phyloP scores from a whole-genome alignment of 2,888 invertebrate species.

The Scaptomyza reducta region DNA sequence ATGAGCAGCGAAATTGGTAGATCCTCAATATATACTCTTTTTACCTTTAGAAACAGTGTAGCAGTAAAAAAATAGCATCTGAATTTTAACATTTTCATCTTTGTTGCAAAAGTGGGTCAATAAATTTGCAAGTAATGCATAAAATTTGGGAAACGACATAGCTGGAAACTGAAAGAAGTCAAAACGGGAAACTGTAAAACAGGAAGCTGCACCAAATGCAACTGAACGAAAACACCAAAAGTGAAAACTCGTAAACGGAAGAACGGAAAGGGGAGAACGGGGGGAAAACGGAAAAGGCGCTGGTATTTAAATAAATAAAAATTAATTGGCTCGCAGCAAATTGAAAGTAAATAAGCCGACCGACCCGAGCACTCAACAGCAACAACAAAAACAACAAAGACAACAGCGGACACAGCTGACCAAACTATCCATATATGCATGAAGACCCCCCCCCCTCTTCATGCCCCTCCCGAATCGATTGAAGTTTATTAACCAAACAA shows the following conservation, averaged over 20 bases:
- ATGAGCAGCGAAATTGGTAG: no score
- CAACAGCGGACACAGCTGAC: conserved; percentile 35
- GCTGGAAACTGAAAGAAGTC: conserved; percentile 4
- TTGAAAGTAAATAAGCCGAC: conserved; percentile 48
- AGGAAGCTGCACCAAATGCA: conserved; percentile 1
- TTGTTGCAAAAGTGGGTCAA: conserved; percentile 72
- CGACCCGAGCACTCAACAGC: conserved; percentile 19
- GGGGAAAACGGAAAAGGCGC: conserved; percentile 15
- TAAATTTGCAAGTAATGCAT: conserved; percentile 78
- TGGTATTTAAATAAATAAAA: conserved; percentile 76
- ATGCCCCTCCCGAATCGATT: neutral
- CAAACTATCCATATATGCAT: conserved; percentile 43
- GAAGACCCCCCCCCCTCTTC: neutral
- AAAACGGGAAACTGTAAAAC: conserved; percentile 5
- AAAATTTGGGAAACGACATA: conserved; percentile 57
- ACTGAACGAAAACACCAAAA: neutral
- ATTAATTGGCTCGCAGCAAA: conserved; percentile 70
- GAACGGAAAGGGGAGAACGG: neutral
- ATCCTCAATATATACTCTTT: neutral
- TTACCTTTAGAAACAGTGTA: neutral
- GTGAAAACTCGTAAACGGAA: conserved; percentile 2
- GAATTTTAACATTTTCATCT: conserved; percentile 59
- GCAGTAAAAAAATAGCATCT: neutral
- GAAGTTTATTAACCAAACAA: conserved; percentile 47
- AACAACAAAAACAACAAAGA: conserved; percentile 1